Base-by-base conservation (phyloP, 2,797 vertebrate genomes). In the Sylvia borin region DNA sequence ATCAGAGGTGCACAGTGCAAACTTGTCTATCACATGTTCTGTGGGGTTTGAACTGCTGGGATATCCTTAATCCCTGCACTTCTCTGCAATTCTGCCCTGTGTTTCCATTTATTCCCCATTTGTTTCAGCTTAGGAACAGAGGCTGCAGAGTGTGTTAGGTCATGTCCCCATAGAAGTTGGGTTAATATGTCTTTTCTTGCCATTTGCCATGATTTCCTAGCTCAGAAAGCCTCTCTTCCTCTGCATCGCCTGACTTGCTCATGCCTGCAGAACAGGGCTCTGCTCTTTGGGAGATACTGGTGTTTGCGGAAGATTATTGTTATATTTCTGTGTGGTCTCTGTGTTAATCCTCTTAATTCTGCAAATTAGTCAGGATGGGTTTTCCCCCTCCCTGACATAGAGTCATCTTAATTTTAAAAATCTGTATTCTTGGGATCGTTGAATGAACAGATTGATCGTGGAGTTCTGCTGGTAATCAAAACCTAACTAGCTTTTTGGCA, bases 291-390 rank as follows among this genome's bases (percentile, higher is more conserved):
- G 96, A 95, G 89, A 92, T 95, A 42, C 73, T 77, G 65, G 71
- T 91, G 61, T 92, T 97, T 88, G 75, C 18, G 9, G 92, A 91
- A 97, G 93, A 97, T 97, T 92, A 95, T 95, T 92, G n/a, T 92
- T 88, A 88, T 93, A 95, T 95, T 96, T 96, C 95, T 97, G 81
- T 89, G 91, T 96, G 91, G 88, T 93, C 92, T 96, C 85, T 94
- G 40, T 93, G 96, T 96, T 97, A 96, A 97, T 97, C 97, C 92
- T 85, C 96, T 97, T 97, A 95, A 94, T 96, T 97, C 91, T 95
- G 86, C 95, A 97, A 98, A 97, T 97, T 96, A 95, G 94, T 94
- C 82, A 94, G 81, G 68, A 60, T 51, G 84, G 50, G 71, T 60
- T 92, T 96, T 76, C 7, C 16, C 22, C 29, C 3, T 16, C 86